A percentile compares a stretch with the other conserved stretches of the same genome.
These are phyloP conservation scores for Aleiodes leptofemur DNA, from an alignment of 2,888 invertebrate species.

Conservation along the genomic window DNA sequence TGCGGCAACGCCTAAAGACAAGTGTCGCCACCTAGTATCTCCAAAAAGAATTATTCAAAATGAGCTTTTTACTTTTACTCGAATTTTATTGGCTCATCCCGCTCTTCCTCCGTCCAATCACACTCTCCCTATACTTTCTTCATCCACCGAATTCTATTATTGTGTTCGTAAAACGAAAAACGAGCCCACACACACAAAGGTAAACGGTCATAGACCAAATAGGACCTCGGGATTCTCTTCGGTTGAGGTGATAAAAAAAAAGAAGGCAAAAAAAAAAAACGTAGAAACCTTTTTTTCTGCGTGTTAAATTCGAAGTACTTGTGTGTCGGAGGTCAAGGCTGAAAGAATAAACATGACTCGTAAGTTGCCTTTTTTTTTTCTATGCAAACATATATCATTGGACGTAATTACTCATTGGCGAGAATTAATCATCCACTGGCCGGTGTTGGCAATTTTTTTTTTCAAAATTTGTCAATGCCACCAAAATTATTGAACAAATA, in stretches of 20 bases:
- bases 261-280: not conserved
- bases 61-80: too few relatives aligned
- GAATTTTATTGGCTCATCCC: too few relatives aligned
- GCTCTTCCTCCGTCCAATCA: too few relatives aligned
- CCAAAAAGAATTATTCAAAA: not conserved
- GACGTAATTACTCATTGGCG: too few relatives aligned
- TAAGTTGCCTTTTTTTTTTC: conserved; percentile 58
- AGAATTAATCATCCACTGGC: too few relatives aligned
- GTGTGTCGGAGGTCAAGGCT: conserved; percentile 72
- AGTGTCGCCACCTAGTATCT: conserved; percentile 5
- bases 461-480: too few relatives aligned
- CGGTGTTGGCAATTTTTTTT: conserved; percentile 5
- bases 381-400: not conserved
- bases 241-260: not conserved
- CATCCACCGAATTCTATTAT: not conserved
- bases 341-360: conserved; percentile 69
- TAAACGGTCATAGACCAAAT: conserved; percentile 14
- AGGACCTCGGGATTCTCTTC: conserved; percentile 17
- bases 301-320: conserved; percentile 66
- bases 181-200: conserved; percentile 31
- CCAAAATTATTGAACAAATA: not conserved
- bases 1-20: too few relatives aligned
- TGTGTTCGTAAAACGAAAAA: not conserved
- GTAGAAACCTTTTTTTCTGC: conserved; percentile 37
- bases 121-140: too few relatives aligned